phyloP scores from a whole-genome alignment of 2,888 invertebrate species.

The Rosalia funebris region DNA sequence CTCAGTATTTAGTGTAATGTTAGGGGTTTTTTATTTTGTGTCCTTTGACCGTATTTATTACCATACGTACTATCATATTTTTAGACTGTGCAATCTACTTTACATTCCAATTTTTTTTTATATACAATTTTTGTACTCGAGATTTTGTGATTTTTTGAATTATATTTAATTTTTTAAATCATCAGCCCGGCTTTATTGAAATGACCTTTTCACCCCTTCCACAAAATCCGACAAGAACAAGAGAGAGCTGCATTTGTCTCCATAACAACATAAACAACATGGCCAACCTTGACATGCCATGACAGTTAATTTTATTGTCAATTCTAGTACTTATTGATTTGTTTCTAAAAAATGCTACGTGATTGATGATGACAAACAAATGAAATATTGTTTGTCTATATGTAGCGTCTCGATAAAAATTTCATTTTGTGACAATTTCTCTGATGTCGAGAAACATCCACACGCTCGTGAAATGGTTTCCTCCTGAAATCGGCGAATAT shows the following conservation, averaged over 20 bases:
- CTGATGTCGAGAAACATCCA: conserved; percentile 61
- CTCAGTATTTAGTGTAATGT: conserved; percentile 51
- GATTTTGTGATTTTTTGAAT: conserved; percentile 43
- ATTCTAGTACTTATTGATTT: neutral
- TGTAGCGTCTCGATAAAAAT: no score
- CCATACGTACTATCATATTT: conserved; percentile 45
- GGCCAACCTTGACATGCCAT: neutral
- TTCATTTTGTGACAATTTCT: neutral
- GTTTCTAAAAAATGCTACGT: neutral
- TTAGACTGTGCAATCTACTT: conserved; percentile 51
- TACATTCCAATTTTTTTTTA: conserved; percentile 51
- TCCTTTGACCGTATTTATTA: conserved; percentile 43
- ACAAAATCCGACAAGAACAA: neutral
- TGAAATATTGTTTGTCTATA: no score
- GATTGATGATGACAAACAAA: no score
- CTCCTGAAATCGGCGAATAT: conserved; percentile 67
- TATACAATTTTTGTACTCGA: conserved; percentile 43
- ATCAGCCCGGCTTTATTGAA: neutral
- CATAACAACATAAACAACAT: neutral
- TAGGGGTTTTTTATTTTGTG: conserved; percentile 43
- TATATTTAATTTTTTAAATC: conserved; percentile 4
- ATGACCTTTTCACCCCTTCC: neutral
- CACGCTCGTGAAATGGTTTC: conserved; percentile 67
- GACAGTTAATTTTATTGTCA: neutral
- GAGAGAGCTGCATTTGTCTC: neutral